Evolutionary conservation across 1,140 invertebrate species (phyloP).

Genomic region (Rhizoglyphus robini): DNA sequence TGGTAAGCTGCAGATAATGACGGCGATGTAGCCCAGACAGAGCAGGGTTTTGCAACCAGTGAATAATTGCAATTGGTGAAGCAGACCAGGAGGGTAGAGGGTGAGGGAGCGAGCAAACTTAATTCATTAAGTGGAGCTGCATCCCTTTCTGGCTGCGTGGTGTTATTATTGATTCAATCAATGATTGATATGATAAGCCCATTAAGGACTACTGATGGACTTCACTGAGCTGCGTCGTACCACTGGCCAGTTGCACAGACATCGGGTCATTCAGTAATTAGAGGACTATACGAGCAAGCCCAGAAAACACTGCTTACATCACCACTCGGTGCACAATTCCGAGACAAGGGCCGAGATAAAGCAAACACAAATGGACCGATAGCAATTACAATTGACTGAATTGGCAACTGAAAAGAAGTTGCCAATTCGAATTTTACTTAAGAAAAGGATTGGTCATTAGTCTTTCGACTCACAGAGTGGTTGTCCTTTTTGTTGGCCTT

Average conservation of each 20-base stretch:
- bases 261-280: not conserved
- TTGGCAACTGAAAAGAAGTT: no score
- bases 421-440: no score
- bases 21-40: not conserved
- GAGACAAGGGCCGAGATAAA: no score
- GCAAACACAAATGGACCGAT: not conserved
- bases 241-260: not conserved
- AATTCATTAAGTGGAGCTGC: slow-evolving; percentile 4
- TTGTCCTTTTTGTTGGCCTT: no score
- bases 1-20: not conserved
- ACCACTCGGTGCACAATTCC: no score
- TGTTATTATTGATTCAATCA: slow-evolving; percentile 1
- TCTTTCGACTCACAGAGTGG: no score
- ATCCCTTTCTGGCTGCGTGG: not conserved
- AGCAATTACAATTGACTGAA: no score
- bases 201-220: not conserved
- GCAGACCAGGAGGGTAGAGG: not conserved
- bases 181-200: slow-evolving; percentile 7
- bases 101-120: not conserved
- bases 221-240: not conserved
- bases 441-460: no score
- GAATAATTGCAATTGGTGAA: no score
- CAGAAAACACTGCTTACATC: not conserved
- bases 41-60: no score
- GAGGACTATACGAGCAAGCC: not conserved